Evolutionary conservation across 2,888 invertebrate genomes (phyloP), one percentile per base, ranked within the genome.

Genomic region (Cephus pulcher): DNA sequence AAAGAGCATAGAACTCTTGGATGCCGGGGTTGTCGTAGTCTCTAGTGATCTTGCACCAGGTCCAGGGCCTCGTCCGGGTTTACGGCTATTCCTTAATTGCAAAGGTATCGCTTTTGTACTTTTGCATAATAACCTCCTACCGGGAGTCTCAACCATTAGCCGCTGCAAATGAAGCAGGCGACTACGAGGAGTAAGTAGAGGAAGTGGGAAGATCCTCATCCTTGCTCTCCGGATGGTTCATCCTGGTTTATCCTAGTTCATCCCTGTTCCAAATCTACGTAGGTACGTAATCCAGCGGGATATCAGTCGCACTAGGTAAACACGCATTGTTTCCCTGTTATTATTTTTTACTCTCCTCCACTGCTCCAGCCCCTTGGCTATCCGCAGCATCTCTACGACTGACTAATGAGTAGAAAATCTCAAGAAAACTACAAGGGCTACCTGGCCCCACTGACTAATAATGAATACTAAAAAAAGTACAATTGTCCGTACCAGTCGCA

Each of bases 91-190:
- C 85, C 88, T 89, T 90, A 89, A 90, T 89, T 90, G 89, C 89
- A 82, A 89, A 88, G 86, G 88, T 89, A 89, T 90, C 88, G 89
- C 89, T 89, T 90, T 90, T 90, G 90, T 90, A 84, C 86, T 88
- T 86, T 76, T 56, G 88, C 86, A 88, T 89, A 90, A 91, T 91
- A 90, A 90, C 85, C 87, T 85, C 80, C 85, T 87, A 85, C 87
- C 84, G 81, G 76, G 77, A 80, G 75, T 80, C 85, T 86, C 78
- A 89, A 85, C 85, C 86, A 87, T 82, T 86, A 83, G 82, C 79
- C 81, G 77, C 75, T 80, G 80, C 80, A 84, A 87, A 87, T 86
- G 85, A 87, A 84, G 84, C 80, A 84, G 76, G 34, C 76, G n/a
- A 76, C 70, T 37, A 75, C 76, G 73, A 76, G 56, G 68, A 74